Evolutionary conservation across 2,113 vertebrate genomes (phyloP).

Genomic region (Gobius niger): DNA sequence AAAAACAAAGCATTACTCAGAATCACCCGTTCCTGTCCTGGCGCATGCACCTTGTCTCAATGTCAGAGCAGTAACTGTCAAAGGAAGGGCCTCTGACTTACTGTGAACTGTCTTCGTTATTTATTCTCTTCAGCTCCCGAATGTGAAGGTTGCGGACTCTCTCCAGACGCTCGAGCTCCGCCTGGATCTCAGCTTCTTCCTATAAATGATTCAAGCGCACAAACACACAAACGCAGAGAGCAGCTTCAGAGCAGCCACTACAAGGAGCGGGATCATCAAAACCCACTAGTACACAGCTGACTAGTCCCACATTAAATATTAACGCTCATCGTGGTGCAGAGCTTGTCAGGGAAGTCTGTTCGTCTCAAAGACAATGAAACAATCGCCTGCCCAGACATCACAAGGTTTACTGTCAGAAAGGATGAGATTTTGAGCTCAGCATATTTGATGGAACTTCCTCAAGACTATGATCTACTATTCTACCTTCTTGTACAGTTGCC

Average conservation of each 20-base stretch:
- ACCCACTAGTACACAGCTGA: constrained; percentile 42
- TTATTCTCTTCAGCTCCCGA: constrained; percentile 99
- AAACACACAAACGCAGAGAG: constrained; percentile 46
- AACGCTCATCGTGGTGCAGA: constrained; percentile 40
- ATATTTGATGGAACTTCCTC: constrained; percentile 7
- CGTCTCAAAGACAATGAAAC: constrained; percentile 37
- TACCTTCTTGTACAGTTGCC: background rate
- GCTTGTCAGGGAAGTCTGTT: constrained; percentile 29
- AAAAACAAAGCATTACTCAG: background rate
- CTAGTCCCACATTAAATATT: constrained; percentile 53
- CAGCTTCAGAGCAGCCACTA: constrained; percentile 46
- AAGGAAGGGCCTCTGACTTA: constrained; percentile 75
- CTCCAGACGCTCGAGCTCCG: constrained; percentile 97
- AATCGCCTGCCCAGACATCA: constrained; percentile 12
- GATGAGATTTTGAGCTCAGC: constrained; percentile 9
- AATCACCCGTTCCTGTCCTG: background rate
- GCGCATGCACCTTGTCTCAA: constrained; percentile 22
- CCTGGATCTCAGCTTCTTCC: constrained; percentile 99
- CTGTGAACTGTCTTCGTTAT: constrained; percentile 99
- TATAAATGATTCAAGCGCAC: constrained; percentile 78
- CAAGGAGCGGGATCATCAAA: constrained; percentile 55
- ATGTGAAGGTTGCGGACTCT: constrained; percentile 99
- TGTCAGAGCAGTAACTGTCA: constrained; percentile 39
- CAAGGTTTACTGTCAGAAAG: constrained; percentile 8
- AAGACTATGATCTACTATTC: background rate